Evolutionary conservation across 1,140 invertebrate species (phyloP).

Genomic region (Solenopsis invicta): DNA sequence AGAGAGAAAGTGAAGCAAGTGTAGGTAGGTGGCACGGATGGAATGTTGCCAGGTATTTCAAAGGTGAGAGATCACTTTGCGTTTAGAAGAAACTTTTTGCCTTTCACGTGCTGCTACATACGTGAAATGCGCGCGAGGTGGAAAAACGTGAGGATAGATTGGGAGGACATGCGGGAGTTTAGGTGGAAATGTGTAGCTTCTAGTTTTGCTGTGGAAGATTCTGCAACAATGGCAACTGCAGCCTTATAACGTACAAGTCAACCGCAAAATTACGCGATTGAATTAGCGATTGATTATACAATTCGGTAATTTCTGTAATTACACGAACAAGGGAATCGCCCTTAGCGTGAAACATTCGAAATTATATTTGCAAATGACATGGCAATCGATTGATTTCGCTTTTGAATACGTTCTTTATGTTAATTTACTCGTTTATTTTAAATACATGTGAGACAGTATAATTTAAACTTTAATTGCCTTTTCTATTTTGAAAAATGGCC

Average conservation of each 20-base stretch:
- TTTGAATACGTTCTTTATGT: not conserved
- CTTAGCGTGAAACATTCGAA: slow-evolving; percentile 14
- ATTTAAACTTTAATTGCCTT: not conserved
- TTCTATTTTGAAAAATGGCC: not conserved
- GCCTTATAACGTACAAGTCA: not conserved
- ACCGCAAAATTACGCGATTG: slow-evolving; percentile 68
- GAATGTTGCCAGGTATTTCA: slow-evolving; percentile 68
- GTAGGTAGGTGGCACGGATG: slow-evolving; percentile 28
- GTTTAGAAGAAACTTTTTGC: slow-evolving; percentile 67
- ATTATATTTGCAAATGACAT: not conserved
- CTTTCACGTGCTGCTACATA: slow-evolving; percentile 70
- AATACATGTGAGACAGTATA: not conserved
- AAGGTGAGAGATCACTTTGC: slow-evolving; percentile 74
- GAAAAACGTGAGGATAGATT: slow-evolving; percentile 29
- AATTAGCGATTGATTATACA: slow-evolving; percentile 71
- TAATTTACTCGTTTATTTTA: slow-evolving; percentile 7
- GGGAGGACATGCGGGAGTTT: not conserved
- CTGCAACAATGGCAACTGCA: slow-evolving; percentile 20
- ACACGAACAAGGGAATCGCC: not conserved
- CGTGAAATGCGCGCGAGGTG: slow-evolving; percentile 38
- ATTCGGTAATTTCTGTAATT: slow-evolving; percentile 68
- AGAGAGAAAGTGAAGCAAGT: not conserved
- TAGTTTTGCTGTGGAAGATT: slow-evolving; percentile 31
- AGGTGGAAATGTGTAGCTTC: not conserved
- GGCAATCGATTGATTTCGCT: not conserved